Percentiles rank a stretch among this genome's conserved stretches.
phyloP scores from a whole-genome alignment of 1,140 invertebrate genomes.

The Calliphora vicina region DNA sequence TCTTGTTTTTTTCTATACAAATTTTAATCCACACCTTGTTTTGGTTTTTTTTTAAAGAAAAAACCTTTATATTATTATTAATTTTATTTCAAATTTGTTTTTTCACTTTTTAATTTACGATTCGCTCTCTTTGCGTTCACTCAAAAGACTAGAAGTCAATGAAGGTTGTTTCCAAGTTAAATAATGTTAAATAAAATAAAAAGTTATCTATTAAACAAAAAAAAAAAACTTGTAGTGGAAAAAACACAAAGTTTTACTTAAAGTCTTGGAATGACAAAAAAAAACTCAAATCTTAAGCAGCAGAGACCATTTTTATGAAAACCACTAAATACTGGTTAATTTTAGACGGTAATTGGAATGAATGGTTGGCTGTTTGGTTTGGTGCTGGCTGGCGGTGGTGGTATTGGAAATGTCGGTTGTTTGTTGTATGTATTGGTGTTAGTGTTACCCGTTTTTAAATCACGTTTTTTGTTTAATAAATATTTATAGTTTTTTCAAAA shows the following conservation, averaged over 20 bases:
- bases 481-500: not conserved
- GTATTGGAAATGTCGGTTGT: not conserved
- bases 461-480: slow-evolving; percentile 24
- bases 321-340: too few relatives aligned
- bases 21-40: not conserved
- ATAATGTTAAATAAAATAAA: slow-evolving; percentile 17
- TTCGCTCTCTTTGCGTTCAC: slow-evolving; percentile 29
- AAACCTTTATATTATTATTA: not conserved
- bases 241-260: not conserved
- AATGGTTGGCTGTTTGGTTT: not conserved
- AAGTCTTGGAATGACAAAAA: not conserved
- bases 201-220: not conserved
- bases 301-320: too few relatives aligned
- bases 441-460: slow-evolving; percentile 20
- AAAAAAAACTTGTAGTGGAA: too few relatives aligned
- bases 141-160: slow-evolving; percentile 22
- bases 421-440: not conserved
- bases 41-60: not conserved
- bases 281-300: not conserved
- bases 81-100: slow-evolving; percentile 8
- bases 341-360: too few relatives aligned
- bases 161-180: slow-evolving; percentile 36
- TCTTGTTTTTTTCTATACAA: not conserved
- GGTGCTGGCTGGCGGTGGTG: not conserved
- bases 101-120: not conserved